Base-by-base conservation (phyloP, 1,140 invertebrate species). In the Diabrotica undecimpunctata region DNA sequence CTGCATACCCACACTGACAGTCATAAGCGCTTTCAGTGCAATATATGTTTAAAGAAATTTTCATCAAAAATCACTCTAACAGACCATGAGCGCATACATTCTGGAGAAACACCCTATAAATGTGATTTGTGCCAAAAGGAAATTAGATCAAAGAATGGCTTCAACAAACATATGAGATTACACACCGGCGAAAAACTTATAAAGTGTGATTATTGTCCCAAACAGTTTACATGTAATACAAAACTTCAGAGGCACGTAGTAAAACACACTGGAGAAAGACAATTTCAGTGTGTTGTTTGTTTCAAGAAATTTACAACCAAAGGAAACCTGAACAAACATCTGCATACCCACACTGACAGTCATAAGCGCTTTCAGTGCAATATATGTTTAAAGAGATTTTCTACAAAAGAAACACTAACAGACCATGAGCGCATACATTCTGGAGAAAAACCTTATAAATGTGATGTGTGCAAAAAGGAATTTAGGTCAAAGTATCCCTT, bases 401-500 rank as follows among this genome's bases (percentile, higher is more conserved):
- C 41, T 2, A 6, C 8, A n/a, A 46, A 46, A 46, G 8, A 5
- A 2, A 8, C 8, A 10, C n/a, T 46, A 46, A 46, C 3, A 10
- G n/a, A 8, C 3, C 41, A 46, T 46, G 8, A 10, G 41, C 80
- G 83, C 76, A 81, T 83, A 12, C 85, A 86, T 68, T 80, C 77
- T 14, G 81, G 81, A 7, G 72, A 79, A 0, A 78, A 79, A 66
- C 80, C 81, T 0, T 81, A 79, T 67, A 77, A 77, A n/a, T 84
- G 83, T 67, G 77, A 77, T 5, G 69, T 81, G 11, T 84, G 83
- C 65, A 78, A 78, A 50, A 82, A 82, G 66, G 80, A 5, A 80
- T 81, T 74, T 70, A 76, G 79, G 0, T 82, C 81, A 58, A 80
- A 81, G 60, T 81, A 81, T 0, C 82, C 83, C 80, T 67, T 84